Base-by-base conservation (phyloP, 2,113 vertebrate species). In the Odocoileus hemionus region DNA sequence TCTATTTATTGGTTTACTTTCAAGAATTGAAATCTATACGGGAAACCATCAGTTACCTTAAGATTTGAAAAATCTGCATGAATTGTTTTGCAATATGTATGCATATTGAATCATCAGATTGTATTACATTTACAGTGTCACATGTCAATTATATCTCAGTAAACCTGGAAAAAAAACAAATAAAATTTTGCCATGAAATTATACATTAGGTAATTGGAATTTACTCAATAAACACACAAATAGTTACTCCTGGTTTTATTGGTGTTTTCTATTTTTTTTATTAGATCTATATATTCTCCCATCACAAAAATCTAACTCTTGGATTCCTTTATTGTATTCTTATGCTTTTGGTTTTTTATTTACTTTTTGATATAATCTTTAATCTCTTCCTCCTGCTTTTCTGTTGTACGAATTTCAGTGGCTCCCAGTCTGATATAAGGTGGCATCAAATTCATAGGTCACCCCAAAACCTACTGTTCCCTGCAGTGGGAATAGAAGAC, bases 161-260 rank as follows among this genome's bases (percentile, higher is more conserved):
- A 43, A 52, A 88, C 19, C 11, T 83, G n/a, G 60, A 6, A 36
- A 30, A 50, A 90, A 60, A 47, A 50, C 43, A 55, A 28, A 28
- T 8, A 61, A 57, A 50, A 17, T 33, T 55, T 86, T 79, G 30
- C 16, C 64, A 12, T 93, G 50, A 85, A 82, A 60, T 91, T 70
- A 26, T n/a, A 26, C 39, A 19, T 86, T 45, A 91, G 57, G 52
- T 30, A 47, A 45, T 80, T 7, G 61, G 95, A 85, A 91, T 80
- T 86, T 86, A 60, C 11, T 79, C 74, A 85, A 15, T 91, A 93
- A 58, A 47, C 52, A 13, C 13, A 23, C 13, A 11, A 50, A 50
- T 84, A 61, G 17, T 83, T 83, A 54, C 60, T 96, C 89, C 30
- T 89, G 52, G 64, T 83, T 95, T 86, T 84, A 70, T 87, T 58